Evolutionary conservation across 2,797 vertebrate species (phyloP), one percentile per base, ranked within the genome.

Genomic region (Bradypus variegatus): DNA sequence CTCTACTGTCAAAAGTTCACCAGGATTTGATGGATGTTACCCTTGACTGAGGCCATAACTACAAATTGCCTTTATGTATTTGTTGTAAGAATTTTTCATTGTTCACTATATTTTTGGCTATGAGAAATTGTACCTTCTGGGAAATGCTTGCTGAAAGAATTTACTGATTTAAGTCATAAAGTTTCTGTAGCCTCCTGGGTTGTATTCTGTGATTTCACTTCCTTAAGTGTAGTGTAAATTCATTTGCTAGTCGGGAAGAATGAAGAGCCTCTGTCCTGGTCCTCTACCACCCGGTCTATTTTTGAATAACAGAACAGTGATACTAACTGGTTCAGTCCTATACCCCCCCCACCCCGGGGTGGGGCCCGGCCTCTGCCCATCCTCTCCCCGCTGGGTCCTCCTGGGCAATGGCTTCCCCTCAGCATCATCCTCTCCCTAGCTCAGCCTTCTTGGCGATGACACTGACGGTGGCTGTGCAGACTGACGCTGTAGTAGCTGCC

Each of bases 371-470:
- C 23, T n/a, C 64, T 9, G 31, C 23, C 10, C 53, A 5, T 48
- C 33, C 72, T 86, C 13, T 75, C 9, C 50, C 48, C 27, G 15
- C 14, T 1, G 14, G 13, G 55, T 4, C 75, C 2, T 0, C 25
- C 14, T 5, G 58, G 38, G 33, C 45, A 10, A 38, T 16, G 48
- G 45, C 53, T 48, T 38, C 50, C n/a, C 1, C n/a, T 70, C 45
- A n/a, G 31, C 0, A 2, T 67, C 36, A n/a, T 25, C 18, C 53
- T 45, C n/a, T 60, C 84, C 33, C 73, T 58, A 38, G 62, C 87
- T 94, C 76, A 2, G 64, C 38, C 88, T 95, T 95, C 87, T 94
- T 94, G 76, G 89, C 58, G 18, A 90, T 94, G 65, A 93, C 83
- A 55, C 92, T 95, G 50, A 95, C 45, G 1, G 91, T 85, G 0